A percentile compares a stretch with the other conserved stretches of the same genome.
Evolutionary conservation across 2,113 vertebrate genomes (phyloP).

Genomic region (Benitochromis conjunctus): DNA sequence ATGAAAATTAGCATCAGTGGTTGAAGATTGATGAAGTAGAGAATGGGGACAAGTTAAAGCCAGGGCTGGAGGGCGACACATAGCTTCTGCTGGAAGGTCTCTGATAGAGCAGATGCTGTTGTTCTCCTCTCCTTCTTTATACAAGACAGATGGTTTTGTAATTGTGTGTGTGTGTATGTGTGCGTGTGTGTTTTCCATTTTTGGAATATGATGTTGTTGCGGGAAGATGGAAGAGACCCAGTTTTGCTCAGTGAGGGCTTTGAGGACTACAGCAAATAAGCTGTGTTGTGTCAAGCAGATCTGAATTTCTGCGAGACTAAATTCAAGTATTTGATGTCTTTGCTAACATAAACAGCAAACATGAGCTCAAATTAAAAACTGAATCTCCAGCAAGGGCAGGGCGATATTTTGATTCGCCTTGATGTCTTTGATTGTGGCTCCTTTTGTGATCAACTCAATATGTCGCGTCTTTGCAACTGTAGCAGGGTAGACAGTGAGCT

Average conservation of each 20-base stretch:
- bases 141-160: conserved; percentile 26
- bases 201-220: neutral
- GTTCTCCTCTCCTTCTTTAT: neutral
- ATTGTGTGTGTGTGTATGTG: neutral
- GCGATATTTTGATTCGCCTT: fast-evolving
- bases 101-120: conserved; percentile 33
- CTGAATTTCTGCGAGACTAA: neutral
- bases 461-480: neutral
- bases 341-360: neutral
- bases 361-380: neutral
- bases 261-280: neutral
- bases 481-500: neutral
- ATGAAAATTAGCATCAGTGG: conserved; percentile 40
- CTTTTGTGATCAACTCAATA: neutral
- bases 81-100: neutral
- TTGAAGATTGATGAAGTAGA: conserved; percentile 44
- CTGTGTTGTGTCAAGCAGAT: neutral
- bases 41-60: conserved; percentile 8
- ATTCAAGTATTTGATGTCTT: neutral
- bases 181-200: neutral
- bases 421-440: neutral
- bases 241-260: neutral
- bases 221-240: neutral
- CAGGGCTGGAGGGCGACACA: neutral
- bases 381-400: neutral